phyloP scores from a whole-genome alignment of 1,140 invertebrate species.

The Drosophila biarmipes region DNA sequence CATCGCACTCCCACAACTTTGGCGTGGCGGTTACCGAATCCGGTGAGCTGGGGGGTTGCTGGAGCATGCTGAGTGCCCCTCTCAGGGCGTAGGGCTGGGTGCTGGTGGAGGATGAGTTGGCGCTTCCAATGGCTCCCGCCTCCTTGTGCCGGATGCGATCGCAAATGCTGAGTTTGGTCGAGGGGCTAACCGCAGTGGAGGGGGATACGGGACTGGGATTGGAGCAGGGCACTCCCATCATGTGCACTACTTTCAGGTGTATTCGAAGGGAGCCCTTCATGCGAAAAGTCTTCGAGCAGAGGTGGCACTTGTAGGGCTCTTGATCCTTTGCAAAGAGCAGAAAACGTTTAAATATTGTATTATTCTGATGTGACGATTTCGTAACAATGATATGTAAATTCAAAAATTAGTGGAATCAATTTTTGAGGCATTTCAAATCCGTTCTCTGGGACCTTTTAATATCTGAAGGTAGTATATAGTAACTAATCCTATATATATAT shows the following conservation, averaged over 20 bases:
- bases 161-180: slow-evolving; percentile 76
- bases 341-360: background rate
- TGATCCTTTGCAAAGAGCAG: slow-evolving; percentile 13
- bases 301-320: slow-evolving; percentile 89
- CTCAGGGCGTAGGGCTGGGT: slow-evolving; percentile 63
- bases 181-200: slow-evolving; percentile 18
- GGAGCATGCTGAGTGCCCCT: slow-evolving; percentile 70
- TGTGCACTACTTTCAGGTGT: slow-evolving; percentile 92
- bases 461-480: too few species aligned
- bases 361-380: background rate
- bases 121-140: slow-evolving; percentile 20
- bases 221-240: slow-evolving; percentile 79
- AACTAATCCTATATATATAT: too few species aligned
- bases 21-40: slow-evolving; percentile 35
- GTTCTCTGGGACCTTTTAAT: too few species aligned
- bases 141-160: slow-evolving; percentile 81
- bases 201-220: slow-evolving; percentile 15
- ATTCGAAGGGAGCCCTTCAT: slow-evolving; percentile 93
- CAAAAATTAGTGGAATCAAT: too few species aligned
- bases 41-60: slow-evolving; percentile 38
- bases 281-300: slow-evolving; percentile 92
- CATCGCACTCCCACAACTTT: slow-evolving; percentile 92
- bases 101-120: slow-evolving; percentile 9
- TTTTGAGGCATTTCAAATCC: too few species aligned
- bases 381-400: too few species aligned